Evolutionary conservation across 2,888 invertebrate genomes (phyloP), one percentile per base, ranked within the genome.

Genomic region (Phlogophora meticulosa): DNA sequence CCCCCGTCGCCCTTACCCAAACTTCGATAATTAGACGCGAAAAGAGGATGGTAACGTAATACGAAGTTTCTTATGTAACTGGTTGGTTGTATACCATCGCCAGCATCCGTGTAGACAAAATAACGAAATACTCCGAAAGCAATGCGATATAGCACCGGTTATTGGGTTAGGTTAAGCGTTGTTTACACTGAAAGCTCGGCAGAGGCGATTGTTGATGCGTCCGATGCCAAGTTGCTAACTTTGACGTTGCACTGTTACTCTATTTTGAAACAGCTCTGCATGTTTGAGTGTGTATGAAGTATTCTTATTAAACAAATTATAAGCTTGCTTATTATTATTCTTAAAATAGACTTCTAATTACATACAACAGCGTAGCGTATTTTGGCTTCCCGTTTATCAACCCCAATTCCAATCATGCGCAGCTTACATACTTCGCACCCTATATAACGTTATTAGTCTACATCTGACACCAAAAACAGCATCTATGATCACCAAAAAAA

Each of bases 71-170:
- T 84, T 71, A 57, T 56, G 82, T 66, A 45, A 71, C 79, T 92
- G 92, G 94, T 83, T 81, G 82, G 80, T 85, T 84, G 86, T 86
- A 87, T 85, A 91, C 91, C 92, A 93, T 93, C 93, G 90, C 91
- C 93, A 91, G 92, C 92, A 94, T 94, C 94, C 94, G 91, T 92
- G 95, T 94, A 95, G 95, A 95, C 95, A 95, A 95, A 95, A 95
- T 95, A 95, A 92, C 89, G 92, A 91, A 94, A 93, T 94, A 95
- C 94, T 87, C 91, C 92, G 95, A 95, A 95, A 93, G 95, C 94
- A 93, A 95, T 88, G 91, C 92, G 93, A 94, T 94, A 93, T 92
- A 90, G 85, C 90, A 89, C 84, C 87, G 84, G 92, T 94, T 95
- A 94, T 94, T 95, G 95, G 94, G 95, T 94, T 93, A 95, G 95